Evolutionary conservation across 2,113 vertebrate species (phyloP), one percentile per base, ranked within the genome.

Genomic region (Acrocephalus arundinaceus): DNA sequence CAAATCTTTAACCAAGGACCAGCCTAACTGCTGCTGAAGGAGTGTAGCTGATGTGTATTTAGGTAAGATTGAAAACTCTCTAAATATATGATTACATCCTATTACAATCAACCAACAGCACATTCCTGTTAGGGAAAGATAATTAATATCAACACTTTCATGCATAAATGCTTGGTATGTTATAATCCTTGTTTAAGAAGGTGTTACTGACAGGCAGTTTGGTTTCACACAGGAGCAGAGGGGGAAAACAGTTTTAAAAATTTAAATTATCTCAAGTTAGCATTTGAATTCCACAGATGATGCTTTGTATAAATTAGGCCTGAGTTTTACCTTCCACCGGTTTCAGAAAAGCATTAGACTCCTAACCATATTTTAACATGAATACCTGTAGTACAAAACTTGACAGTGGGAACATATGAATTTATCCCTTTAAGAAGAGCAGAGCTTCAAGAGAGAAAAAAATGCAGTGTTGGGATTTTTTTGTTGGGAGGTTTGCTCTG

Each of bases 131-230:
- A 61, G 2, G 7, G 58, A 52, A 82, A 57, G 49, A 78, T 87
- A 81, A 82, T 86, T 79, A 83, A 75, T 70, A 91, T 45, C 21
- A 75, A 68, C 28, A 46, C 21, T 74, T 87, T 30, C 22, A 65
- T 3, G 28, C 58, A 59, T 37, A 68, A 78, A 75, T 72, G 15
- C 25, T 68, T 61, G 33, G 3, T 54, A 24, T 27, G 21, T 43
- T 73, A 65, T 43, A 91, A 85, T 45, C 57, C 86, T 85, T 87
- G 80, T 65, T 85, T 91, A 89, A 89, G 74, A 94, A 85, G 58
- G 66, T 87, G 58, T 81, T 77, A 49, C 57, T 81, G 57, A 84
- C 48, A 78, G 66, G 52, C 54, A 55, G 61, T 63, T 94, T 51
- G 54, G 74, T 79, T 95, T 95, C 71, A 71, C 63, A 61, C 20